phyloP scores from a whole-genome alignment of 2,113 vertebrate genomes.

The Hippocampus mohnikei region DNA sequence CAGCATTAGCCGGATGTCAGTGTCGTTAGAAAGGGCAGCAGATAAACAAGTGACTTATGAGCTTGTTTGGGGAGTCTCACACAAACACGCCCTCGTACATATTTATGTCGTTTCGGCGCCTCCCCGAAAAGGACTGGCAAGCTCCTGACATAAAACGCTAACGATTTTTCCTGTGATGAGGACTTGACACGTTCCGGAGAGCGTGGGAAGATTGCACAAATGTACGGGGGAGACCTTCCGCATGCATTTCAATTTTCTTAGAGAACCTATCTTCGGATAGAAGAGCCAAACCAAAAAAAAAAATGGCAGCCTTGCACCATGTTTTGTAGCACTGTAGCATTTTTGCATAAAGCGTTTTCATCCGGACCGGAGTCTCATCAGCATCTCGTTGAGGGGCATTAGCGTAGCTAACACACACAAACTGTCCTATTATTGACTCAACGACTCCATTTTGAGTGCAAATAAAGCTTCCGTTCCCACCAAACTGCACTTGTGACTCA shows the following conservation, averaged over 20 bases:
- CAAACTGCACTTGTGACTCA: not conserved
- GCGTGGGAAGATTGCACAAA: not conserved
- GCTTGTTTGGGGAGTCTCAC: constrained; percentile 7
- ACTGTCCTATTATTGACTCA: not conserved
- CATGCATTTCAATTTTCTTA: not conserved
- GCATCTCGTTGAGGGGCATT: not conserved
- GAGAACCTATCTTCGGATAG: not conserved
- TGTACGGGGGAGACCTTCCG: not conserved
- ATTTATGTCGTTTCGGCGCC: not conserved
- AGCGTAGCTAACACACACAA: not conserved
- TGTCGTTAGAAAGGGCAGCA: constrained; percentile 22
- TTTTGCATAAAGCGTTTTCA: not conserved
- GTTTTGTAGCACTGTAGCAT: not conserved
- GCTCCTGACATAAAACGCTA: constrained; percentile 6
- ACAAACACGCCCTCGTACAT: not conserved
- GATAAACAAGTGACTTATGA: constrained; percentile 13
- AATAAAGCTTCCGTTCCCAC: not conserved
- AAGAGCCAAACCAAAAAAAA: too few species aligned
- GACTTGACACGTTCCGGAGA: not conserved
- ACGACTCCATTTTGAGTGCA: not conserved
- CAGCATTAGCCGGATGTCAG: constrained; percentile 25
- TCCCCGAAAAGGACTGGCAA: not conserved
- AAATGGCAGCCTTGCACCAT: not conserved
- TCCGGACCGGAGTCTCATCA: not conserved
- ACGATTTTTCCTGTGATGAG: constrained; percentile 1